These are phyloP conservation scores for Oceanodroma tethys DNA, from an alignment of 2,113 vertebrate species.

Conservation along the genomic window DNA sequence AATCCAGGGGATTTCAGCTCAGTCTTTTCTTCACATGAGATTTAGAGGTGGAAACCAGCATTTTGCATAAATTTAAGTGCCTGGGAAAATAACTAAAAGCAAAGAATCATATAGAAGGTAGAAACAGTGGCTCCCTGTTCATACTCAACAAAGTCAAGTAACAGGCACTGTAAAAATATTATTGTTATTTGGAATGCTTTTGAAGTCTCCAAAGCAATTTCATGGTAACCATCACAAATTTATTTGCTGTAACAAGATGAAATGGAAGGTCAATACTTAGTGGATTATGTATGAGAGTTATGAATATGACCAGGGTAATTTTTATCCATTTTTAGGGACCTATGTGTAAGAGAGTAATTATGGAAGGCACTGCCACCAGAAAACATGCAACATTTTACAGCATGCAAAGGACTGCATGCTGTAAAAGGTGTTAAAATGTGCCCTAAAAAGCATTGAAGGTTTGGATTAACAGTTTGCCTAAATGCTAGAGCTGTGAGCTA, in stretches of 20 bases:
- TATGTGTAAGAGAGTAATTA: constrained; percentile 19
- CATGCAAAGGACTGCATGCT: neutral
- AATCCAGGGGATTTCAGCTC: neutral
- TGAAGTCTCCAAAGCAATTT: constrained; percentile 44
- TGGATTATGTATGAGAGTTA: constrained; percentile 15
- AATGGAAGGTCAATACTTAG: constrained; percentile 39
- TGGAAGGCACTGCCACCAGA: neutral
- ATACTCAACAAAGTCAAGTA: neutral
- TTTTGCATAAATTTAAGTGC: neutral
- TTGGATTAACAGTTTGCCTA: constrained; percentile 20
- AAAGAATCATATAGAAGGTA: neutral
- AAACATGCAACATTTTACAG: too few species aligned
- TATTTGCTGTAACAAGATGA: constrained; percentile 29
- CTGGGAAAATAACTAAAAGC: neutral
- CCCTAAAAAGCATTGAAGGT: neutral
- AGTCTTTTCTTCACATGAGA: neutral
- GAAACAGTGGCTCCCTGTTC: neutral
- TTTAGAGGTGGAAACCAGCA: neutral
- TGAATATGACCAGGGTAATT: constrained; percentile 23
- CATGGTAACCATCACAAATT: constrained; percentile 33
- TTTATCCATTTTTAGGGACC: constrained; percentile 28
- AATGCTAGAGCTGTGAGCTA: neutral
- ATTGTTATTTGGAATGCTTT: constrained; percentile 31
- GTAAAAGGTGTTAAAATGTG: neutral
- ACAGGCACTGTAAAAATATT: neutral